Conservation (phyloP, 2,888 invertebrate genomes). For the Chaetogeoica ovagalla region DNA sequence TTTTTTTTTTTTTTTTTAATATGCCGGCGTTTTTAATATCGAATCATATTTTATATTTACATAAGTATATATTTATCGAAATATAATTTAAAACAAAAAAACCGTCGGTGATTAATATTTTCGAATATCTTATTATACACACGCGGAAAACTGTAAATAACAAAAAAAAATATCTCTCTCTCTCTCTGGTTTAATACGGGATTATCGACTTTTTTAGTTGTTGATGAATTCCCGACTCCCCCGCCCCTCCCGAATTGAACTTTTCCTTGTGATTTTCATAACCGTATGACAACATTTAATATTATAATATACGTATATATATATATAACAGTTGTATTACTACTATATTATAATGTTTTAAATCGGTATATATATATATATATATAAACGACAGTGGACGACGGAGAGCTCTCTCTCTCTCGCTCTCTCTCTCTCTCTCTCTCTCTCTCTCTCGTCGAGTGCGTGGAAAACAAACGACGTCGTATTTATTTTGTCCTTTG, state of each 20-base stretch:
- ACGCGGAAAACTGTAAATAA: neutral
- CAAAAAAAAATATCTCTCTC: too few relatives aligned
- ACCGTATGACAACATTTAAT: slow-evolving; percentile 13
- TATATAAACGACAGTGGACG: slow-evolving; percentile 2
- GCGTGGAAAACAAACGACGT: slow-evolving; percentile 44
- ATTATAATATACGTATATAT: too few relatives aligned
- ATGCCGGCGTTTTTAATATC: neutral
- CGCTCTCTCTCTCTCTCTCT: too few relatives aligned
- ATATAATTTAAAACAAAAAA: too few relatives aligned
- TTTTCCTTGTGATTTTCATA: slow-evolving; percentile 29
- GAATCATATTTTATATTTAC: neutral
- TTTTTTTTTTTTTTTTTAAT: neutral
- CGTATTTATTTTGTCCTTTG: slow-evolving; percentile 52
- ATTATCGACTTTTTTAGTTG: slow-evolving; percentile 7
- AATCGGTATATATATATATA: slow-evolving; percentile 24
- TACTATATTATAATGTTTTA: slow-evolving; percentile 31
- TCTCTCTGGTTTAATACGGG: neutral
- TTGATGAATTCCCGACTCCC: slow-evolving; percentile 1
- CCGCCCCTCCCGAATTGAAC: too few relatives aligned
- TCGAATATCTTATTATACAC: too few relatives aligned
- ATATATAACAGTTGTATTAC: neutral
- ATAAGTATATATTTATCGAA: neutral
- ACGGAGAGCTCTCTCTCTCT: neutral
- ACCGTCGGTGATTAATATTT: too few relatives aligned
- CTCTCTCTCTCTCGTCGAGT: too few relatives aligned